Evolutionary conservation across 1,140 invertebrate genomes (phyloP), one percentile per base, ranked within the genome.

Genomic region (Drosophila virilis): DNA sequence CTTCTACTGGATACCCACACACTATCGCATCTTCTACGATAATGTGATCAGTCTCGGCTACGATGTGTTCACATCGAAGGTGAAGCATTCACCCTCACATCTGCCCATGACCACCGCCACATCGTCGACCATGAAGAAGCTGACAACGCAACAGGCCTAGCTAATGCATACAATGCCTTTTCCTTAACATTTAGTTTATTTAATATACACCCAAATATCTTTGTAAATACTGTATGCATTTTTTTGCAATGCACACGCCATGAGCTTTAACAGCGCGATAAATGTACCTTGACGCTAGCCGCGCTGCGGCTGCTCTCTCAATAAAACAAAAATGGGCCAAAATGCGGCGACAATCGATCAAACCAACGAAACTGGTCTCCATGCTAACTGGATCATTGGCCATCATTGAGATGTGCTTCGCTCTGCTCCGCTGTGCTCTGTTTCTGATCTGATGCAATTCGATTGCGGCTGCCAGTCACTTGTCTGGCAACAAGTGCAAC

Each of bases 31-130:
- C 17, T 93, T 98, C 9, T 98, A 98, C 93, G 98, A 98, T 90
- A 98, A 97, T 92, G 95, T 95, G 7, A 96, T 98, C 90, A 98
- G 97, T 28, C 93, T 98, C 85, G 96, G 97, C 8, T 98, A 98
- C 93, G 97, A 99, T 92, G 93, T 97, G 46, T 98, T 98, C 90
- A 97, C 97, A n/a, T 98, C 97, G 28, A 95, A 97, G 92, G 96
- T 98, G n/a, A 97, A 97, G 92, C 94, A 97, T 48, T 74, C 77
- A 7, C 68, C 80, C 28, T 88, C 82, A 2, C 77, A 78, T 45
- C 33, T 68, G 64, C 70, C 58, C 0, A 22, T 52, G 2, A 38
- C 38, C 10, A 48, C 38, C 10, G 13, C 40, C n/a, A 15, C 51
- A 68, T 88, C 33, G 10, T 50, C 55, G 9, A 9, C 51, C 9